Percentiles rank a stretch among this genome's conserved stretches.
phyloP scores from a whole-genome alignment of 2,797 vertebrate species.

The Rhinichthys osculus region DNA sequence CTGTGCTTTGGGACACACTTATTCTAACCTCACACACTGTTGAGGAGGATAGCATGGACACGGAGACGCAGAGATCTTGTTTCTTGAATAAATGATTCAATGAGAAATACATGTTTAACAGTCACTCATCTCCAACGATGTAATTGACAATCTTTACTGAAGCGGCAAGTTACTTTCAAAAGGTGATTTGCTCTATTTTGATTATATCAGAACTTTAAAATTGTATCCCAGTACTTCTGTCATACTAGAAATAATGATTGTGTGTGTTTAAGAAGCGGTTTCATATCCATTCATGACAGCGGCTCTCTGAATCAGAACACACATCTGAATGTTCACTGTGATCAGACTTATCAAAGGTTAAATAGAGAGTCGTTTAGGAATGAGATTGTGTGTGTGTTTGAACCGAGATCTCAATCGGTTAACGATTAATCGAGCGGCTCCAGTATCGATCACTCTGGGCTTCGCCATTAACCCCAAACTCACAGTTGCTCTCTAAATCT shows the following conservation, averaged over 20 bases:
- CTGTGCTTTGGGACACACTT: too few species aligned
- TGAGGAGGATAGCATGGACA: too few species aligned
- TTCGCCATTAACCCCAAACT: constrained; percentile 35
- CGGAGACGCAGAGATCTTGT: too few species aligned
- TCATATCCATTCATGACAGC: background rate
- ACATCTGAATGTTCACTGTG: background rate
- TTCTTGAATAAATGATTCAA: background rate
- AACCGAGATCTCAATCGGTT: accelerated
- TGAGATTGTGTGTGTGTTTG: background rate
- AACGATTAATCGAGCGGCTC: background rate
- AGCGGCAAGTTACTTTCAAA: too few species aligned
- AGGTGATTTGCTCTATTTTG: too few species aligned
- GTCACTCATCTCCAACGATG: background rate
- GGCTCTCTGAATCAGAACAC: background rate
- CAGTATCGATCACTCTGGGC: background rate
- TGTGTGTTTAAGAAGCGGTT: too few species aligned
- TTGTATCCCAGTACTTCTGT: too few species aligned
- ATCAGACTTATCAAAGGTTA: background rate
- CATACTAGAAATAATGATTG: too few species aligned
- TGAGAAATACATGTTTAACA: background rate
- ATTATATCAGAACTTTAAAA: too few species aligned
- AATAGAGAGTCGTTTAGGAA: background rate
- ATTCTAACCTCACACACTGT: too few species aligned
- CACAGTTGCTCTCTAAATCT: constrained; percentile 40
- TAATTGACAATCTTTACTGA: background rate